Evolutionary conservation across 2,113 vertebrate genomes (phyloP).

Genomic region (Candoia aspera): DNA sequence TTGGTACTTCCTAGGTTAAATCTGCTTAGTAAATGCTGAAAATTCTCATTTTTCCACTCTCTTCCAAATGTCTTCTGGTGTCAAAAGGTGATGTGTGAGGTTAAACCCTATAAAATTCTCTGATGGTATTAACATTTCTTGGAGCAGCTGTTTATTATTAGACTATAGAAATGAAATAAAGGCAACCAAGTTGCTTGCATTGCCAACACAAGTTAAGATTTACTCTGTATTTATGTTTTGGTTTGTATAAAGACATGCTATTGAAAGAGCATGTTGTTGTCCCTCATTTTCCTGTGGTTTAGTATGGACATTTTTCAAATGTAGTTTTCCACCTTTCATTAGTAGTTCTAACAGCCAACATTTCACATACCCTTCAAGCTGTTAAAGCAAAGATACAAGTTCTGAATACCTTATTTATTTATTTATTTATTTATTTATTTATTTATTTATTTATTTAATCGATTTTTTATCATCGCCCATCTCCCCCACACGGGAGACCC

Average conservation of each 20-base stretch:
- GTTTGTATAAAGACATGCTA: constrained; percentile 55
- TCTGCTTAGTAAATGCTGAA: constrained; percentile 1
- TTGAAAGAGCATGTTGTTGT: constrained; percentile 67
- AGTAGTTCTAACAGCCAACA: constrained; percentile 25
- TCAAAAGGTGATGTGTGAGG: constrained; percentile 37
- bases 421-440: too few relatives aligned
- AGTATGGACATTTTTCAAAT: constrained; percentile 49
- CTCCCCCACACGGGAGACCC: too few relatives aligned
- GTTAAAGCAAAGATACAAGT: constrained; percentile 49
- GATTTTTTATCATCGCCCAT: too few relatives aligned
- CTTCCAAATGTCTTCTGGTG: constrained; percentile 41
- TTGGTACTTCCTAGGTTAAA: background rate
- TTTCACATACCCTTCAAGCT: constrained; percentile 28
- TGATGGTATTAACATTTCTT: constrained; percentile 38
- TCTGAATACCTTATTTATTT: constrained; percentile 53
- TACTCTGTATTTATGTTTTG: constrained; percentile 36
- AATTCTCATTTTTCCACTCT: constrained; percentile 18
- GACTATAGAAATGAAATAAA: constrained; percentile 48
- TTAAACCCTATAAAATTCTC: constrained; percentile 46
- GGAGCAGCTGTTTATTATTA: constrained; percentile 51
- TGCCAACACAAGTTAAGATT: constrained; percentile 49
- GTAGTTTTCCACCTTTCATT: constrained; percentile 33
- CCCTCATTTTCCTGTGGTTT: constrained; percentile 60
- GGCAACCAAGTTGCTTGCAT: constrained; percentile 37
- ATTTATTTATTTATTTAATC: too few relatives aligned